Evolutionary conservation across 2,888 invertebrate species (phyloP), one percentile per base, ranked within the genome.

Genomic region (Microdon myrmicae): DNA sequence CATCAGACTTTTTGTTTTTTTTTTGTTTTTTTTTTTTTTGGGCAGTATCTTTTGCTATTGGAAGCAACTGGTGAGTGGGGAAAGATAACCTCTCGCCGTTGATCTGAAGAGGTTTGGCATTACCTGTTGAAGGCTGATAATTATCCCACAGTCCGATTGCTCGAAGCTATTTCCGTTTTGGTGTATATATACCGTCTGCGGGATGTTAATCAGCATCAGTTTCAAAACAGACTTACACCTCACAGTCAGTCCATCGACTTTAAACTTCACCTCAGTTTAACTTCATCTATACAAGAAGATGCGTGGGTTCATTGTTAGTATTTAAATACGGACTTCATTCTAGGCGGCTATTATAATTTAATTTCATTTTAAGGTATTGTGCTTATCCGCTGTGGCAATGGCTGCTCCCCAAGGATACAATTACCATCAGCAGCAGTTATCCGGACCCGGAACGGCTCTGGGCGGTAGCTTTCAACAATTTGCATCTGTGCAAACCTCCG

Each of bases 291-390:
- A 19, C 49, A 37, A 29, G 47, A 64, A 64, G 47, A 77, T 77
- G 77, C 76, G 76, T 77, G 77, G 75, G 71, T 75, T 77, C 67
- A 76, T 77, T 75, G 77, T 78, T 72, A 74, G 76, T 67, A 59
- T 20, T 31, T 10, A 9, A 23, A 12, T 17, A 23, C 10, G n/a
- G 5, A 3, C 9, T 9, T n/a, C 9, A 34, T 10, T 14, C 19
- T 14, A 14, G 20, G 12, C 19, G 13, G n/a, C n/a, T n/a, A n/a
- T 2, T 16, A 6, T 14, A 20, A 17, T 39, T 22, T 29, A n/a
- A 10, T 43, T 48, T 9, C 25, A 6, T 41, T 49, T 34, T 4
- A 19, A 78, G 78, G 71, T 78, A 58, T 68, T 78, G 67, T 78
- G 77, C 68, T 70, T 78, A 47, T 69, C 72, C 44, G 72, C 76